Percentiles rank a stretch among this genome's conserved stretches.
phyloP scores from a whole-genome alignment of 1,140 invertebrate genomes.

The Oncopodura yosiiana region DNA sequence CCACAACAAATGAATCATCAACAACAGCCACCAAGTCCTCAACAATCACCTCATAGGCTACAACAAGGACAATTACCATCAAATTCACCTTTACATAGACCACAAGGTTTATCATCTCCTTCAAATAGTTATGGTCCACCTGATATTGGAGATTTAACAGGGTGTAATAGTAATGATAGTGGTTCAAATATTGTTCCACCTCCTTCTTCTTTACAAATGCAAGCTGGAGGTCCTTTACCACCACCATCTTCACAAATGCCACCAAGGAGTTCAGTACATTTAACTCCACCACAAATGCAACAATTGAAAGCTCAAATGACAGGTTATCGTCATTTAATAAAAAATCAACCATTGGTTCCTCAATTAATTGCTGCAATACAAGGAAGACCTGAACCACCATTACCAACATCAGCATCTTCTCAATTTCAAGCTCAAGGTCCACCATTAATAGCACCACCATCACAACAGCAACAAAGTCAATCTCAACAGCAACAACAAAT shows the following conservation, averaged over 20 bases:
- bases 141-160: constrained; percentile 52
- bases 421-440: no score
- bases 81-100: constrained; percentile 33
- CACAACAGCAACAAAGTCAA: neutral
- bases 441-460: no score
- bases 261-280: constrained; percentile 6
- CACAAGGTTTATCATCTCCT: constrained; percentile 32
- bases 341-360: constrained; percentile 50
- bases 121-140: constrained; percentile 25
- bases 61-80: constrained; percentile 34
- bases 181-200: constrained; percentile 50
- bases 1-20: constrained; percentile 45
- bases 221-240: no score
- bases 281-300: constrained; percentile 42
- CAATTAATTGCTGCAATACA: constrained; percentile 41
- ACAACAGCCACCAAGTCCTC: constrained; percentile 33
- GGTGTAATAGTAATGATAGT: constrained; percentile 72
- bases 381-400: no score
- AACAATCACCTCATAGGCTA: constrained; percentile 11
- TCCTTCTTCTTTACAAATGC: no score
- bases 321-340: constrained; percentile 50
- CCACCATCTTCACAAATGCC: no score
- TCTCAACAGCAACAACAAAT: constrained; percentile 21
- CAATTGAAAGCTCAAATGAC: constrained; percentile 53
- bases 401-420: no score